A percentile compares a stretch with the other conserved stretches of the same genome.
Conservation (phyloP, 2,113 vertebrate genomes). For the Lasiurus cinereus region DNA sequence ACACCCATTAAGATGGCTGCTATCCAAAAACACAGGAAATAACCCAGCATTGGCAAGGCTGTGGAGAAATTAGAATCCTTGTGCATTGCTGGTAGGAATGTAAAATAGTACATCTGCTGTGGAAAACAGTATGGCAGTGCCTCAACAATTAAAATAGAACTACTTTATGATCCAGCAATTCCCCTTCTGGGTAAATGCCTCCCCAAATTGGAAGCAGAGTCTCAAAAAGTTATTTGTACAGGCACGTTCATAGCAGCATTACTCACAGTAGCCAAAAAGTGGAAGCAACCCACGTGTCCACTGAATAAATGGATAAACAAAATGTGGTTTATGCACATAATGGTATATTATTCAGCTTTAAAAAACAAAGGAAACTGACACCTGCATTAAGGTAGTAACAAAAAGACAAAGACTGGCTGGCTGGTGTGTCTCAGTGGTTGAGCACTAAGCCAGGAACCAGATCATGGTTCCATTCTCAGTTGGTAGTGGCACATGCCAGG, state of each 20-base stretch:
- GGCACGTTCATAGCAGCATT: not conserved
- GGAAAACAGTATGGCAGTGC: not conserved
- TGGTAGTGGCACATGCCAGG: too few relatives aligned
- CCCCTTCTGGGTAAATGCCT: not conserved
- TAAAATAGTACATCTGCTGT: not conserved
- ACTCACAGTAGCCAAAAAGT: not conserved
- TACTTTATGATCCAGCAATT: not conserved
- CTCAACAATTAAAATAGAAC: constrained; percentile 1
- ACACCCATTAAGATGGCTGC: not conserved
- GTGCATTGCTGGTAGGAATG: not conserved
- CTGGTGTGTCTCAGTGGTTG: too few relatives aligned
- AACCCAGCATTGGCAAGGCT: not conserved
- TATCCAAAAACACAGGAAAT: not conserved
- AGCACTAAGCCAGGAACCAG: too few relatives aligned
- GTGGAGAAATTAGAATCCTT: not conserved
- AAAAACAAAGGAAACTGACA: constrained; percentile 3
- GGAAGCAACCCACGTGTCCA: not conserved
- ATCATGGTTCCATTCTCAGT: too few relatives aligned
- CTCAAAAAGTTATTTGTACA: not conserved
- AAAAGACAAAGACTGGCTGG: not conserved
- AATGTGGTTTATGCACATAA: not conserved
- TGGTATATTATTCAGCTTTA: not conserved
- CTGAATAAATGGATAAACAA: not conserved
- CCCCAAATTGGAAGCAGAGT: not conserved
- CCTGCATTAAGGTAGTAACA: not conserved